Conservation (phyloP, 2,888 invertebrate species). For the Heliconius sara region DNA sequence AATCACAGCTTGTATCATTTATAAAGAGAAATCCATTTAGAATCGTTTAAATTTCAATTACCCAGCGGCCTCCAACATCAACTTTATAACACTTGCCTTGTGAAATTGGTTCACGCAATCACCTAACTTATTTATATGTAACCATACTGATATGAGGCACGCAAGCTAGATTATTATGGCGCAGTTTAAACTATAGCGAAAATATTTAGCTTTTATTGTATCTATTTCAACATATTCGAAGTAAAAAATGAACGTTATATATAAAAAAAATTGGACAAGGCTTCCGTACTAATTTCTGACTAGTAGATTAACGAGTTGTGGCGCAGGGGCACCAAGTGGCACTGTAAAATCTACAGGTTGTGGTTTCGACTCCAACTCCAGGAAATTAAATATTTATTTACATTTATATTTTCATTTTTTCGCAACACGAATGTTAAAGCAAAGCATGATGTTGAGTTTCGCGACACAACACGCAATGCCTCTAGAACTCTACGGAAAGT, state of each 20-base stretch:
- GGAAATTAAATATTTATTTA: too few species aligned
- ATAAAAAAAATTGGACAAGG: too few species aligned
- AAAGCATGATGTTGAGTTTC: too few species aligned
- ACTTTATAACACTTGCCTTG: slow-evolving; percentile 30
- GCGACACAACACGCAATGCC: too few species aligned
- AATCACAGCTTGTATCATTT: background rate
- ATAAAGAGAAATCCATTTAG: slow-evolving; percentile 21
- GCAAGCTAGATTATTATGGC: slow-evolving; percentile 12
- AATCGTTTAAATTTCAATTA: slow-evolving; percentile 25
- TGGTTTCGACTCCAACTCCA: too few species aligned
- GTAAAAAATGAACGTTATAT: background rate
- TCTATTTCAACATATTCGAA: background rate
- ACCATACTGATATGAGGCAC: slow-evolving; percentile 30
- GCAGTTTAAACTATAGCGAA: slow-evolving; percentile 1
- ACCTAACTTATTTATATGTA: slow-evolving; percentile 24
- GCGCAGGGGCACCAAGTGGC: too few species aligned
- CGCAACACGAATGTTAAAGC: too few species aligned
- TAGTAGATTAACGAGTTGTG: too few species aligned
- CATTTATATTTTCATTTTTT: too few species aligned
- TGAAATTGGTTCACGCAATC: slow-evolving; percentile 31
- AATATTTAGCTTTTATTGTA: slow-evolving; percentile 7
- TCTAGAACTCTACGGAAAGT: too few species aligned
- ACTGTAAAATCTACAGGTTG: too few species aligned
- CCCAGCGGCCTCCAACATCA: slow-evolving; percentile 16
- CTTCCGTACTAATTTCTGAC: too few species aligned